These are phyloP conservation scores for Drosophila neonasuta DNA, from an alignment of 2,888 invertebrate genomes.

Conservation along the genomic window DNA sequence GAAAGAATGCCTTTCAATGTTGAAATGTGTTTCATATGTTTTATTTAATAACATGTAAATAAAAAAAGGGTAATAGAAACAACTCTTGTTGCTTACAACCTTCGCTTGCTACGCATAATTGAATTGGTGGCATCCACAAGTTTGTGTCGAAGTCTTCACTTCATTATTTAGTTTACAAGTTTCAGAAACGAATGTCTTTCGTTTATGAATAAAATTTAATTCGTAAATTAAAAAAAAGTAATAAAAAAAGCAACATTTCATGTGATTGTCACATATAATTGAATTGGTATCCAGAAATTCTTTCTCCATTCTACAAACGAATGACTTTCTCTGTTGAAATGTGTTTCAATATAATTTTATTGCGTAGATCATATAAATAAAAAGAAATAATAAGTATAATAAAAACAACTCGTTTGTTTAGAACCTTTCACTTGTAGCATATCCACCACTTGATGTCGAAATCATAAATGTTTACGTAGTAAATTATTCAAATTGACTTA, in stretches of 20 bases:
- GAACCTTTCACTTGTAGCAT: slow-evolving; percentile 22
- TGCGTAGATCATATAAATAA: neutral
- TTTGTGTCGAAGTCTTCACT: too few relatives aligned
- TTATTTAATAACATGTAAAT: slow-evolving; percentile 33
- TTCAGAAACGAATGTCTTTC: too few relatives aligned
- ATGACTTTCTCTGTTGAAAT: too few relatives aligned
- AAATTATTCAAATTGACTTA: slow-evolving; percentile 38
- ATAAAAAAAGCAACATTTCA: too few relatives aligned
- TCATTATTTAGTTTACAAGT: too few relatives aligned
- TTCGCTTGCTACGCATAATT: neutral
- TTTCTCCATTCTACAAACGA: too few relatives aligned
- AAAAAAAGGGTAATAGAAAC: slow-evolving; percentile 44
- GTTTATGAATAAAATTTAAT: too few relatives aligned
- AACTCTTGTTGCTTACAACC: slow-evolving; percentile 27
- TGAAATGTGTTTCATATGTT: slow-evolving; percentile 24
- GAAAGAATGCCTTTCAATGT: slow-evolving; percentile 9
- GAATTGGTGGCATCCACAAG: too few relatives aligned
- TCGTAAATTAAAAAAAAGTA: too few relatives aligned
- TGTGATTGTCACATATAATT: too few relatives aligned
- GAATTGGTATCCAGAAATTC: too few relatives aligned
- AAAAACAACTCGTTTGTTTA: neutral
- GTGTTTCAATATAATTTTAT: too few relatives aligned
- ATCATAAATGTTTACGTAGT: slow-evolving; percentile 18
- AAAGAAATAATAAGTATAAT: neutral
- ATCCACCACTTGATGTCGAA: slow-evolving; percentile 45